Percentiles rank a stretch among this genome's conserved stretches.
phyloP scores from a whole-genome alignment of 2,888 invertebrate species.

The Agrochola lychnidis region DNA sequence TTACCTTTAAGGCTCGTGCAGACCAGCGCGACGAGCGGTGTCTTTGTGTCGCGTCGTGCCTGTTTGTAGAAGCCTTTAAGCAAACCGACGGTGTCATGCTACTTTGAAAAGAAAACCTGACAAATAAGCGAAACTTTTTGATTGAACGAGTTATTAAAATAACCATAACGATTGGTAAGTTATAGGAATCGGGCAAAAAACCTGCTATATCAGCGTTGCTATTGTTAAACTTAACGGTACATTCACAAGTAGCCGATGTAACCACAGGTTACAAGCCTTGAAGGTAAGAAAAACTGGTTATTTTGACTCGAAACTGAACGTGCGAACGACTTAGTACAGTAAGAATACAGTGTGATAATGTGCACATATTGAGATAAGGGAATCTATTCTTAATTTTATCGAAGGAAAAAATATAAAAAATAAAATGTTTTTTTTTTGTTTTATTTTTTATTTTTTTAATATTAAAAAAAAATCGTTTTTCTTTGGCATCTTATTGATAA shows the following conservation, averaged over 20 bases:
- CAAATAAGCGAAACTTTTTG: background rate
- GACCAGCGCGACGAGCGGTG: no score
- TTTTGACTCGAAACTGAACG: background rate
- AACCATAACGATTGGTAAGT: background rate
- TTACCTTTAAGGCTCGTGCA: no score
- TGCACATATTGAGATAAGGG: no score
- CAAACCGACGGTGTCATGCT: background rate
- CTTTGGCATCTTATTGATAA: no score
- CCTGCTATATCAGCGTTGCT: background rate
- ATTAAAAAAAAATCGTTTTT: no score
- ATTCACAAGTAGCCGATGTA: slow-evolving; percentile 11
- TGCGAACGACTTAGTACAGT: background rate
- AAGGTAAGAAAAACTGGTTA: slow-evolving; percentile 28
- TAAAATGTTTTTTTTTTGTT: no score
- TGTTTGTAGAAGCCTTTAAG: no score
- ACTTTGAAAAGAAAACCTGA: slow-evolving; percentile 13
- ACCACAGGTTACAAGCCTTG: background rate
- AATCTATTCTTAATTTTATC: no score
- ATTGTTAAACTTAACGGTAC: slow-evolving; percentile 37
- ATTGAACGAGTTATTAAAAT: background rate
- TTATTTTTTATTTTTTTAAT: no score
- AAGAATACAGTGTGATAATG: no score
- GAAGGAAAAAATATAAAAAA: no score
- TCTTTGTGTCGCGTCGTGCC: no score
- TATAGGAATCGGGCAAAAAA: background rate